These are phyloP conservation scores for Notospermus geniculatus DNA, from an alignment of 1,140 invertebrate species.

Conservation along the genomic window DNA sequence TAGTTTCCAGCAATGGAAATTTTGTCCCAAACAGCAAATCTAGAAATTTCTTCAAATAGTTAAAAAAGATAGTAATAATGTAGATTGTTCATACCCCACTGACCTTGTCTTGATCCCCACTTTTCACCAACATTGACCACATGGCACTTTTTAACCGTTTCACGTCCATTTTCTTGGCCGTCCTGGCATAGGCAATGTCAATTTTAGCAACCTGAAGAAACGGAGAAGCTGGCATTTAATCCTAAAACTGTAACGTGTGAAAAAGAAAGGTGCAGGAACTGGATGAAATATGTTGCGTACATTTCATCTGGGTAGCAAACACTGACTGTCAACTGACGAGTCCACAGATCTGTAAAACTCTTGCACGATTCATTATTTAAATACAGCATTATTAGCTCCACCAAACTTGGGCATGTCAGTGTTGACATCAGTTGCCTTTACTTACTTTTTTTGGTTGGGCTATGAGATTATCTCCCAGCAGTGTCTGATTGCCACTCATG, in stretches of 20 bases:
- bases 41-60: conserved; percentile 13
- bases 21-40: not conserved
- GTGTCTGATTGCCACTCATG: conserved; percentile 35
- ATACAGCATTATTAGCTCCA: too few relatives aligned
- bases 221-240: not conserved
- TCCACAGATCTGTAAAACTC: not conserved
- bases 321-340: too few relatives aligned
- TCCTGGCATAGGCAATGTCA: conserved; percentile 70
- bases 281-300: too few relatives aligned
- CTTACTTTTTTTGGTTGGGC: conserved; percentile 57
- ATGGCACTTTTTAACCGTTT: conserved; percentile 71
- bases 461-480: conserved; percentile 61
- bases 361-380: too few relatives aligned
- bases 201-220: conserved; percentile 63
- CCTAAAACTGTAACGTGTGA: too few relatives aligned
- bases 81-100: conserved; percentile 1
- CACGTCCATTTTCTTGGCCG: conserved; percentile 79
- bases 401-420: too few relatives aligned
- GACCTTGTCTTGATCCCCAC: conserved; percentile 19
- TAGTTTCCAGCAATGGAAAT: not conserved
- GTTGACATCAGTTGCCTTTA: too few relatives aligned
- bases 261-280: too few relatives aligned
- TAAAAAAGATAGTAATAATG: conserved; percentile 21
- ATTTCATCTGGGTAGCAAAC: too few relatives aligned
- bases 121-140: conserved; percentile 61